Evolutionary conservation across 2,113 vertebrate genomes (phyloP), one percentile per base, ranked within the genome.

Genomic region (Charadrius vociferus): DNA sequence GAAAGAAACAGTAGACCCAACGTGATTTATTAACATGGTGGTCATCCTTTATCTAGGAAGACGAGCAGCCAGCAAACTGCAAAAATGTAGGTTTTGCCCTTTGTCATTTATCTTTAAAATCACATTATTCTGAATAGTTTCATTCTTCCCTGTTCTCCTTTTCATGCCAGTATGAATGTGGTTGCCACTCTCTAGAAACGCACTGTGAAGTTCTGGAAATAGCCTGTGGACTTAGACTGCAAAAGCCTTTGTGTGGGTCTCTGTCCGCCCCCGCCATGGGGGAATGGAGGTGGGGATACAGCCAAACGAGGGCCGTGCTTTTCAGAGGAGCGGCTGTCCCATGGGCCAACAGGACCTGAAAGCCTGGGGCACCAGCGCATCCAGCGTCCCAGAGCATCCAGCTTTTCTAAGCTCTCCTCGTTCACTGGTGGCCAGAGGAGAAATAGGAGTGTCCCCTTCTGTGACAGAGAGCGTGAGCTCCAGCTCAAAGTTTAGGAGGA

Each of bases 61-160:
- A 73, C 58, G 55, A 89, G 22, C 77, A 93, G 56, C 7, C 7
- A 3, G 37, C 70, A 79, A 34, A 85, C 45, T 30, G 56, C 30
- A 68, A 24, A 91, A 94, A 77, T 67, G 56, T 72, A 24, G 19
- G 9, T 26, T 68, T 95, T 96, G 53, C 34, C 58, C 43, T 91
- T 89, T 68, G 39, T 80, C 5, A 85, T 91, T 95, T 91, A n/a
- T 93, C 86, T 94, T 94, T 89, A 61, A 96, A 90, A 95, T 90
- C 47, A 61, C 81, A 77, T 90, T 11, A 68, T 84, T 89, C 52
- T 59, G 47, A 65, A 55, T 24, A 67, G 23, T 68, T 87, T 91
- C 4, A 36, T 93, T 84, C 66, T 56, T 79, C 24, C 20, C 32
- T 9, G 4, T 66, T 95, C 37, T 82, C 56, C 71, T 89, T 83